Evolutionary conservation across 2,797 vertebrate species (phyloP), one percentile per base, ranked within the genome.

Genomic region (Crenichthys baileyi): DNA sequence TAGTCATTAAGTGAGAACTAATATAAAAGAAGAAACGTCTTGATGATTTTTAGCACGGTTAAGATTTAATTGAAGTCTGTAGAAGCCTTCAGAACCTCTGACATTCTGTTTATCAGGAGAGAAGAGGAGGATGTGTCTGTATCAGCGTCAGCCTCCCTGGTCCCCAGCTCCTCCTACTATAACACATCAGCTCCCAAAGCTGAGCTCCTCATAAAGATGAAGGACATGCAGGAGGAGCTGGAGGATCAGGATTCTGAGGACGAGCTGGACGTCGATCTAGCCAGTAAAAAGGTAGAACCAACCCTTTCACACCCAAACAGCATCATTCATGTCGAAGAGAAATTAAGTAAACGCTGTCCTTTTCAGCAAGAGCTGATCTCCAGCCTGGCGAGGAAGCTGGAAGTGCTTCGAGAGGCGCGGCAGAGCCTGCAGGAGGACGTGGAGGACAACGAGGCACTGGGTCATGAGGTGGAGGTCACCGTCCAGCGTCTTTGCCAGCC

Each of bases 171-270:
- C 46, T 95, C 97, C n/a, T 99, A 99, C 93, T 99, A 99, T 90
- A 98, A 95, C 94, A 99, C 97, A 0, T 99, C 98, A 0, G 98
- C 97, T 65, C 97, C 98, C 2, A 99, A 99, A 91, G 98, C 97
- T 0, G 97, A 99, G 91, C 96, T 99, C 70, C 96, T 99, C 79
- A 99, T 97, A 79, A 99, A 98, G 94, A 97, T 99, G 97, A 99
- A 98, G 93, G 98, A 96, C 83, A 96, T 99, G 95, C 96, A 96
- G 89, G 92, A 94, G 73, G 92, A 95, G 87, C 91, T 96, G 85
- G 92, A 95, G 84, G 93, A 94, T 63, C 93, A 95, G 76, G 96
- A 96, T 81, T 96, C 96, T 0, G 97, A 97, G 77, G 96, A 97
- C 0, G 97, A 98, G 78, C 87, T 96, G 78, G 96, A 97, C 85